Evolutionary conservation across 1,140 invertebrate genomes (phyloP), one percentile per base, ranked within the genome.

Genomic region (Lepidurus apus): DNA sequence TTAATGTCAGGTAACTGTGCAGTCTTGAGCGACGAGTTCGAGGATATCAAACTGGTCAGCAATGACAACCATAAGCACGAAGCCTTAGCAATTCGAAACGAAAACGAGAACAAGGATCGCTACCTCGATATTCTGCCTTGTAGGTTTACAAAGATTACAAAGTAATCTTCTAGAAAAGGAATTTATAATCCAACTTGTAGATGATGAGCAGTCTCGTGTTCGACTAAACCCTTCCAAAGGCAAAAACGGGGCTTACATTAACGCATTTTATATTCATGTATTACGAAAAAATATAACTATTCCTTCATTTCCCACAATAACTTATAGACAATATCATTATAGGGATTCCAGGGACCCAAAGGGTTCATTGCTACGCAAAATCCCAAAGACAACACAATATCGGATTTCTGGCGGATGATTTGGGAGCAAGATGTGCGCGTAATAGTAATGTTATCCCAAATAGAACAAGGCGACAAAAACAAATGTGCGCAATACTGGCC

Each of bases 91-190:
- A 84, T 85, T 11, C 82, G 89, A 17, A 87, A 88, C 75, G 90
- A 91, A 79, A 93, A 93, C 83, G 88, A 88, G 81, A 85, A 87
- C 42, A 93, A 93, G 83, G 94, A 94, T 87, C 87, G 93, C 82
- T 94, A 93, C 83, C 90, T 90, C 43, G 93, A 94, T 84, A 93
- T 94, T 79, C 87, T 93, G 79, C 93, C 93, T 80, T 94, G 91
- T 93, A 87, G 86, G 84, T 85, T 21, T n/a, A n/a, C n/a, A n/a
- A n/a, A n/a, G 13, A 11, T 1, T 7, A n/a, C n/a, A n/a, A n/a
- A n/a, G 11, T 21, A 11, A 44, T 47, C 11, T 7, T 34, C 24
- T 26, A 43, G 5, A 10, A 43, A 11, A 75, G 42, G 42, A 8
- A 42, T 75, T 5, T 0, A 76, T 17, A 13, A 26, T 76, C 44